Percentiles rank a stretch among this genome's conserved stretches.
These are phyloP conservation scores for Arremon aurantiirostris DNA, from an alignment of 2,797 vertebrate species.

Conservation along the genomic window DNA sequence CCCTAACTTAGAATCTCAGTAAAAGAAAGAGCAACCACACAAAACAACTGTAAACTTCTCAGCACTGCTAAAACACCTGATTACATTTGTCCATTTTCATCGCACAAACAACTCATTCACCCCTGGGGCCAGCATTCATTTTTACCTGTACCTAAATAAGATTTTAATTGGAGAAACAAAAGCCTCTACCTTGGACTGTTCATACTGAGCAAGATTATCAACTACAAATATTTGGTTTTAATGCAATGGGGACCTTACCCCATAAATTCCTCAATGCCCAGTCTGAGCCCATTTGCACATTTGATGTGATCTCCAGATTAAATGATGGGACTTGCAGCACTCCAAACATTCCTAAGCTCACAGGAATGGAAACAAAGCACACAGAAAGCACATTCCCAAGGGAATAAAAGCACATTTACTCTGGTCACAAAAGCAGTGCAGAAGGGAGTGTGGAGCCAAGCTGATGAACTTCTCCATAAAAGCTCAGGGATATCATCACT, in stretches of 20 bases:
- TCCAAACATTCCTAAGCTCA: not conserved
- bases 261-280: not conserved
- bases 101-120: not conserved
- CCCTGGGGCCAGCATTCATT: not conserved
- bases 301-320: not conserved
- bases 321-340: not conserved
- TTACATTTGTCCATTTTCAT: not conserved
- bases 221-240: not conserved
- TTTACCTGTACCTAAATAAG: not conserved
- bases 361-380: not conserved
- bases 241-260: not conserved
- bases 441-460: too few species aligned
- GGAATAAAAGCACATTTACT: not conserved
- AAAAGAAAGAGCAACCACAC: not conserved
- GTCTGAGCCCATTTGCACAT: not conserved
- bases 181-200: not conserved
- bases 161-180: not conserved
- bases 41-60: not conserved
- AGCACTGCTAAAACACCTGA: not conserved
- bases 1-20: not conserved
- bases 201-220: not conserved
- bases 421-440: not conserved
- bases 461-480: not conserved
- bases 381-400: fast-evolving
- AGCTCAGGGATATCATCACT: not conserved